Conservation (phyloP, 2,797 vertebrate genomes). For the Danio choprae region DNA sequence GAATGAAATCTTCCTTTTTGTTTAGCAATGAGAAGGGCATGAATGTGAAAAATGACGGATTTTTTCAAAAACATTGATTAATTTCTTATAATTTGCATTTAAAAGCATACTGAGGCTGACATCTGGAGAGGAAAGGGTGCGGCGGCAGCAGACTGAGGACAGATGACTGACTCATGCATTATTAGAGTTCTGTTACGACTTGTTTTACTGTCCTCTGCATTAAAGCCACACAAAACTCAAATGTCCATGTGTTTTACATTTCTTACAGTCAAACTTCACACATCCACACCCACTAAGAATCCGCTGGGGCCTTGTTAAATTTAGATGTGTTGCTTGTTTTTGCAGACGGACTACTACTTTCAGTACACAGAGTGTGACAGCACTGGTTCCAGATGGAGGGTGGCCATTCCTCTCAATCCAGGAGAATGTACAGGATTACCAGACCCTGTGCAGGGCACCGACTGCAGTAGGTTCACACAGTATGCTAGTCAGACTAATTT, state of each 20-base stretch:
- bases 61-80: neutral
- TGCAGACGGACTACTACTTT: constrained; percentile 94
- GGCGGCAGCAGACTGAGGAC: constrained; percentile 11
- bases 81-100: neutral
- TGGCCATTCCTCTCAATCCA: constrained; percentile 88
- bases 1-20: too few species aligned
- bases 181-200: constrained; percentile 23
- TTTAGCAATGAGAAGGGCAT: neutral
- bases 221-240: neutral
- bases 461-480: constrained; percentile 88
- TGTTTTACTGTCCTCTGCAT: constrained; percentile 38
- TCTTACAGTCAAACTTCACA: constrained; percentile 9
- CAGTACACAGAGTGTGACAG: constrained; percentile 98
- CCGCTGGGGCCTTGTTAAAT: constrained; percentile 7
- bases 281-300: constrained; percentile 19
- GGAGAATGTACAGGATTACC: constrained; percentile 88
- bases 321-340: constrained; percentile 62
- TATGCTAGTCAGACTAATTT: neutral
- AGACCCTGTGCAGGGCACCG: constrained; percentile 92
- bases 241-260: neutral
- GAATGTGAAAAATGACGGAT: neutral
- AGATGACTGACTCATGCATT: constrained; percentile 49
- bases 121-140: constrained; percentile 46
- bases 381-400: constrained; percentile 95
- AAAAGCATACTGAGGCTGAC: neutral